Evolutionary conservation across 2,888 invertebrate genomes (phyloP), one percentile per base, ranked within the genome.

Genomic region (Orthosia incerta): DNA sequence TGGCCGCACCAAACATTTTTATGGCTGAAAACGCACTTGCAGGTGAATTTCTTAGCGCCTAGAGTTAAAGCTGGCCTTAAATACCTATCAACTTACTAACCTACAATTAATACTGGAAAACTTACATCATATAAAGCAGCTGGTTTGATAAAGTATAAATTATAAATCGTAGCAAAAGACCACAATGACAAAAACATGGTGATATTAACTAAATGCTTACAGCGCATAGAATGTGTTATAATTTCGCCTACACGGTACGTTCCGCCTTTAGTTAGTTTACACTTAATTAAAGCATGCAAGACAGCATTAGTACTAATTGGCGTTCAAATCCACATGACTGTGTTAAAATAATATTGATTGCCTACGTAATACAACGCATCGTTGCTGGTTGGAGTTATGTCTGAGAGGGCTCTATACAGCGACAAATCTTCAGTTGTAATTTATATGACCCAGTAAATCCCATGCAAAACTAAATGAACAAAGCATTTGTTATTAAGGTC

Each of bases 261-360:
- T 72, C 15, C 59, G 69, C 51, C 48, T 59, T 62, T 16, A 39
- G 20, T 39, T 3, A 71, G 68, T 67, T 79, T n/a, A n/a, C 50
- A 13, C 18, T 39, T 46, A 60, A 63, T 73, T 72, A 81, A 51
- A 48, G 51, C 84, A 48, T 85, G 71, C 50, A 77, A 55, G n/a
- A 50, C 16, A 51, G 3, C 12, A 77, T 85, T 86, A 86, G 77
- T 76, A 65, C 53, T 86, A 86, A 85, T 85, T 81, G 79, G 72
- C 59, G 45, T 50, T 64, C 11, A 60, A 48, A 23, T 48, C 31
- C 23, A 39, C 31, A n/a, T 26, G 39, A 39, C 39, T 39, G 62
- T 16, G 62, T 45, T 46, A 57, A 74, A 61, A 53, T 48, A 1
- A 39, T 26, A 57, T 39, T 48, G 23, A 61, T 69, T 70, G 20